Evolutionary conservation across 2,888 invertebrate species (phyloP), one percentile per base, ranked within the genome.

Genomic region (Neuroscelio doddi): DNA sequence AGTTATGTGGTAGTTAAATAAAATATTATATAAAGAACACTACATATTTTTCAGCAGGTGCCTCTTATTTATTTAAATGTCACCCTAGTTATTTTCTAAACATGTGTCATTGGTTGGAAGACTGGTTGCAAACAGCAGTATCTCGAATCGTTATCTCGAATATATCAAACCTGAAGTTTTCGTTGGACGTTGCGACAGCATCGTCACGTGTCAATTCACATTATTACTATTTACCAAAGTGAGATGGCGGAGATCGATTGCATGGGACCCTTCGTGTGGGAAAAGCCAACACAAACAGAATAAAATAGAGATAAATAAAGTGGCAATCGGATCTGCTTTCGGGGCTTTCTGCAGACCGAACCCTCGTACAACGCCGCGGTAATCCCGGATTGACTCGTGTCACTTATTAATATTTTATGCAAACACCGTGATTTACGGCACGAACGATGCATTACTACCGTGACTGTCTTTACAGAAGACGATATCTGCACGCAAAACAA

Each of bases 401-500:
- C 81, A 79, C 82, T 83, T 83, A 84, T 83, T 84, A 83, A 84
- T 83, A 84, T 84, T 83, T 84, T 82, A 84, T 84, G 82, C 83
- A 83, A 84, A 84, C 83, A 81, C 77, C 72, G 75, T 78, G 81
- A 81, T 81, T 82, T 81, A 81, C 77, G 79, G 70, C 64, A 57
- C 61, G 70, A 72, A 68, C 72, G 65, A 69, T 63, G 72, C 68
- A 71, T 76, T 73, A 74, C 63, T 38, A 49, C 61, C 58, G 63
- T 50, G 51, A 51, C 70, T 69, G 66, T 71, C 65, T 68, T 68
- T 65, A 56, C 69, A 44, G 47, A 46, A 44, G 52, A 53, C 72
- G 77, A 77, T 77, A 77, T 75, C 71, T 71, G 68, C 63, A 42
- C 63, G 68, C 71, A 66, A 71, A 74, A 77, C 73, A 74, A 72